Conservation (phyloP, 2,113 vertebrate genomes). For the Silurus meridionalis region DNA sequence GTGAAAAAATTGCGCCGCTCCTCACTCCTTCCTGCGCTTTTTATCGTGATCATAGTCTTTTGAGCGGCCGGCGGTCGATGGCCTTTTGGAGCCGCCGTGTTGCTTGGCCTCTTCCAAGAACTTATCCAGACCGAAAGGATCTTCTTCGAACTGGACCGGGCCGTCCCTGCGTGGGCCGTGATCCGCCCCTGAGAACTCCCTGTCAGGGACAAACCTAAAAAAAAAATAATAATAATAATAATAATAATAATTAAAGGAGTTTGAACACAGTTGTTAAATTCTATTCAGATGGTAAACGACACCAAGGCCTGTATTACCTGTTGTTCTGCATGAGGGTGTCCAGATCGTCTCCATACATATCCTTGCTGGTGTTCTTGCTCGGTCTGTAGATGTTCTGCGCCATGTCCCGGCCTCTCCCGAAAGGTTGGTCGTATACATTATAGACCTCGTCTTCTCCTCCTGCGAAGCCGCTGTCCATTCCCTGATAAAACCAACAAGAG, state of each 20-base stretch:
- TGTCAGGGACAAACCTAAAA: constrained; percentile 90
- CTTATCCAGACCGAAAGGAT: constrained; percentile 98
- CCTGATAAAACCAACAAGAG: too few relatives aligned
- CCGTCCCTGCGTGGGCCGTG: constrained; percentile 86
- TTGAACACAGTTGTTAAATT: too few relatives aligned
- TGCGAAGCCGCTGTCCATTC: constrained; percentile 96
- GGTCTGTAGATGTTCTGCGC: constrained; percentile 94
- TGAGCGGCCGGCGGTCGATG: constrained; percentile 86
- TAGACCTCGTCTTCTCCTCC: constrained; percentile 94
- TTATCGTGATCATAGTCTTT: constrained; percentile 98
- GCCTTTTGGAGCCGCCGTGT: constrained; percentile 93
- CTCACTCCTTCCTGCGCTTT: constrained; percentile 95
- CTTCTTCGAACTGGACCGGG: constrained; percentile 96
- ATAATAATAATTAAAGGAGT: too few relatives aligned
- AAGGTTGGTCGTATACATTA: constrained; percentile 94
- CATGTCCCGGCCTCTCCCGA: constrained; percentile 89
- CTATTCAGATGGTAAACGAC: too few relatives aligned
- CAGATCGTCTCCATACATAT: constrained; percentile 88
- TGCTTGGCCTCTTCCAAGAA: constrained; percentile 99
- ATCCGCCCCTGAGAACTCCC: constrained; percentile 91
- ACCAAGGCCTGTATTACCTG: constrained; percentile 69
- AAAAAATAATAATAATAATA: too few relatives aligned
- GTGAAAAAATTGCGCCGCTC: too few relatives aligned
- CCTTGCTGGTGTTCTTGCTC: constrained; percentile 90
- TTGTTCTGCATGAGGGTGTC: constrained; percentile 88